phyloP scores from a whole-genome alignment of 2,113 vertebrate species.

The Fukomys damarensis region DNA sequence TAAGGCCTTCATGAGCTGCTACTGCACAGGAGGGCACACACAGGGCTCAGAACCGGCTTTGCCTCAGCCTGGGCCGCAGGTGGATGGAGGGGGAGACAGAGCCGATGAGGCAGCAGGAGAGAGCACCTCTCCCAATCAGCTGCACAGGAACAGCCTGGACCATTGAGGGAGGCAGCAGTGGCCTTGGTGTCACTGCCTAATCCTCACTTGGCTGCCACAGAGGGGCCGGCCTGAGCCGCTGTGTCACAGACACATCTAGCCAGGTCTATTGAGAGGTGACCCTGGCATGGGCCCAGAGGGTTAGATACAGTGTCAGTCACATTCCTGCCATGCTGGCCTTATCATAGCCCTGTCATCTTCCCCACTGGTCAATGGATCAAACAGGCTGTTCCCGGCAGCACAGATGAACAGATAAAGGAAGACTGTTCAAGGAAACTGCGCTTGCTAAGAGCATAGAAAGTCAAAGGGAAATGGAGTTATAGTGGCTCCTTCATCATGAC shows the following conservation, averaged over 20 bases:
- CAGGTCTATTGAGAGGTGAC: neutral
- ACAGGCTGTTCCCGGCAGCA: neutral
- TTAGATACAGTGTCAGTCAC: slow-evolving; percentile 29
- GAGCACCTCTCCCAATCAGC: accelerated
- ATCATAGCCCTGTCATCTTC: neutral
- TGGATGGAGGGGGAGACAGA: neutral
- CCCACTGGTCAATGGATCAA: neutral
- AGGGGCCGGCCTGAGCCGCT: neutral
- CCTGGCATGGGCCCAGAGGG: neutral
- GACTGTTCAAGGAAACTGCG: neutral
- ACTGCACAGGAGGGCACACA: accelerated
- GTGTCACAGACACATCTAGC: neutral
- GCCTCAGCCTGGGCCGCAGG: neutral
- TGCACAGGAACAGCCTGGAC: neutral
- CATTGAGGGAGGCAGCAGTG: accelerated
- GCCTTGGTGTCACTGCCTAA: neutral
- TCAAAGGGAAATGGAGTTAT: neutral
- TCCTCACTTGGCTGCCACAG: neutral
- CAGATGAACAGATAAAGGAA: neutral
- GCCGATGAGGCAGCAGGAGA: neutral
- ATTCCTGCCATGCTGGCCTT: neutral
- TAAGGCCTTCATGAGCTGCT: neutral
- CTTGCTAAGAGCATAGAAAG: neutral
- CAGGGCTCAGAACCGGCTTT: neutral
- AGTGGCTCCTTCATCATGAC: neutral